A percentile compares a stretch with the other conserved stretches of the same genome.
Conservation (phyloP, 2,797 vertebrate genomes). For the Knipowitschia caucasica region DNA sequence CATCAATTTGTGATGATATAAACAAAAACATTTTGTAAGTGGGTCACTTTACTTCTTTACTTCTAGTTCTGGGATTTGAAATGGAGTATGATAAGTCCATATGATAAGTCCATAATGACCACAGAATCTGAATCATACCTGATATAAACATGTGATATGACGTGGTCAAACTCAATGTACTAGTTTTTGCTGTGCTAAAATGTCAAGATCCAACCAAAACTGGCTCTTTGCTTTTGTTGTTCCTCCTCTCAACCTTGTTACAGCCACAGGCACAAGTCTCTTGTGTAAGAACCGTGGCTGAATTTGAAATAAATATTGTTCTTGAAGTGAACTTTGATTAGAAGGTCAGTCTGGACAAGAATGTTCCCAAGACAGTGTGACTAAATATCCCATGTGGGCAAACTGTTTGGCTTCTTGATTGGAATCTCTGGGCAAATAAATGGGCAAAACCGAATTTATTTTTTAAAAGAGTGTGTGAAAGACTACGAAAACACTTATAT, state of each 20-base stretch:
- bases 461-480: not conserved
- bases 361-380: not conserved
- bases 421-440: not conserved
- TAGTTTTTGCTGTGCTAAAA: too few relatives aligned
- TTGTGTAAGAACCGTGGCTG: not conserved
- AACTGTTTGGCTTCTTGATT: constrained; percentile 3
- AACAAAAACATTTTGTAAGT: too few relatives aligned
- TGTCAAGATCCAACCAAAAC: too few relatives aligned
- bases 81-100: too few relatives aligned
- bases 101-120: too few relatives aligned
- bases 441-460: not conserved
- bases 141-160: too few relatives aligned
- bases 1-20: too few relatives aligned
- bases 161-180: too few relatives aligned
- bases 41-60: too few relatives aligned
- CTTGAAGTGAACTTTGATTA: constrained; percentile 2
- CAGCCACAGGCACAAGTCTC: not conserved
- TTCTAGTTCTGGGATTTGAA: too few relatives aligned
- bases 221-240: too few relatives aligned
- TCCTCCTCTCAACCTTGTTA: not conserved
- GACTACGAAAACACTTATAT: not conserved
- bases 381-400: not conserved
- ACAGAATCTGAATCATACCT: too few relatives aligned
- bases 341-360: not conserved
- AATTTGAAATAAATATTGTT: not conserved